Evolutionary conservation across 2,888 invertebrate species (phyloP), one percentile per base, ranked within the genome.

Genomic region (Hypercompe scribonia): DNA sequence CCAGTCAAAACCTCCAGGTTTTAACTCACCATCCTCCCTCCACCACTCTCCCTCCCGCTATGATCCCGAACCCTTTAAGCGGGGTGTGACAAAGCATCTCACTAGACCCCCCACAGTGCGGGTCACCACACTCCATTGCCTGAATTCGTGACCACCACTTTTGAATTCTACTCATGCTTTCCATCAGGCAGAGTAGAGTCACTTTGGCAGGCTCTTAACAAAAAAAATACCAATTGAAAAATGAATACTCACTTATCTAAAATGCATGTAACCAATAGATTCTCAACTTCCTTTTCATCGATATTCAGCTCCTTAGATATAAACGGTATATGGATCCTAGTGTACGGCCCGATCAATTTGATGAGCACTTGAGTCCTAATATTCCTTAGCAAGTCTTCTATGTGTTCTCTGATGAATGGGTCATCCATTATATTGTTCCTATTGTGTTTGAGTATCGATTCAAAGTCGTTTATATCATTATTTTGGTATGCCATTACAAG

Each of bases 401-500:
- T 99, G 90, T 99, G 99, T 92, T 99, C 99, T 83, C 99, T 86
- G 78, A 99, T 99, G 94, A 99, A 99, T 0, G 99, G 99, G 96
- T 99, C 99, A 88, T 99, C 99, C 99, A 99, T 99, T 78, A 99
- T 99, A 90, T 99, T 99, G 90, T 98, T 90, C 74, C 91, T 90
- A 95, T 99, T 99, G 89, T 98, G 98, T 89, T 98, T 98, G 76
- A 99, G 96, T 87, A 99, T 99, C 80, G 98, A 97, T 94, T 99
- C 99, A 95, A 99, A 99, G 87, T 99, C 99, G 91, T 98, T 99
- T 78, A 99, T 99, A 92, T 99, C 99, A 93, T 99, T 99, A 92
- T 99, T 99, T 93, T 99, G 99, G 94, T 99, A 99, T 28, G 99
- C 98, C 91, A 97, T 98, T 73, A 99, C 99, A 86, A 99, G 96